Conservation (phyloP, 2,888 invertebrate species). For the Drosophila mimetica region DNA sequence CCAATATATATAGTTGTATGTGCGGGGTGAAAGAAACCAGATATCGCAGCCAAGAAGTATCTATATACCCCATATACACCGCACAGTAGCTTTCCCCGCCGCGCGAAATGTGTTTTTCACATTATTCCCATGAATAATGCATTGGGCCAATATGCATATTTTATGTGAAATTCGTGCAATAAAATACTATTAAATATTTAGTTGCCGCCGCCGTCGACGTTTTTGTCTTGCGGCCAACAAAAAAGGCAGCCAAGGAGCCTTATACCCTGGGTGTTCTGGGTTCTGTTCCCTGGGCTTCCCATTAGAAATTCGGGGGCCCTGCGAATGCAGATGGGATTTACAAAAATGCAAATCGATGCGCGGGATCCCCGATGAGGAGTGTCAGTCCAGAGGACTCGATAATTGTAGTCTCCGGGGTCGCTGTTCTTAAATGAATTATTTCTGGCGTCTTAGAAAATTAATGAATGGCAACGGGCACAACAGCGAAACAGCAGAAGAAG, state of each 20-base stretch:
- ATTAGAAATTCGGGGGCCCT: slow-evolving; percentile 30
- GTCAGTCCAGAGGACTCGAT: slow-evolving; percentile 31
- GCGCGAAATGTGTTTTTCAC: slow-evolving; percentile 77
- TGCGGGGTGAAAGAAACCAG: slow-evolving; percentile 15
- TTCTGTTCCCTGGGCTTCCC: background rate
- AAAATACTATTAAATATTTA: slow-evolving; percentile 84
- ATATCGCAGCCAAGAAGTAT: slow-evolving; percentile 36
- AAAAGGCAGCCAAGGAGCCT: slow-evolving; percentile 11
- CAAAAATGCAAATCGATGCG: slow-evolving; percentile 46
- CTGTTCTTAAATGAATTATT: slow-evolving; percentile 82
- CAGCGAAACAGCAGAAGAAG: slow-evolving; percentile 30
- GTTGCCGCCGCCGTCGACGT: slow-evolving; percentile 65
- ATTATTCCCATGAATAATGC: slow-evolving; percentile 84
- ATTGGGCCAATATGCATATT: slow-evolving; percentile 83
- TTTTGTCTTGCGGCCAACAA: slow-evolving; percentile 32
- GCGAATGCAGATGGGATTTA: slow-evolving; percentile 17
- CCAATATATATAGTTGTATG: background rate
- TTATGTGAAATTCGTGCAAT: slow-evolving; percentile 84
- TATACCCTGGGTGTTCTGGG: slow-evolving; percentile 20
- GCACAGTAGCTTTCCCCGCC: slow-evolving; percentile 32
- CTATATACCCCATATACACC: slow-evolving; percentile 2
- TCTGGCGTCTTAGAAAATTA: slow-evolving; percentile 82
- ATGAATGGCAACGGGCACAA: slow-evolving; percentile 75
- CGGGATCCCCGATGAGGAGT: slow-evolving; percentile 24
- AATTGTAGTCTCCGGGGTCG: slow-evolving; percentile 25